Percentiles rank a stretch among this genome's conserved stretches.
Conservation (phyloP, 2,797 vertebrate species). For the Karalla daura region DNA sequence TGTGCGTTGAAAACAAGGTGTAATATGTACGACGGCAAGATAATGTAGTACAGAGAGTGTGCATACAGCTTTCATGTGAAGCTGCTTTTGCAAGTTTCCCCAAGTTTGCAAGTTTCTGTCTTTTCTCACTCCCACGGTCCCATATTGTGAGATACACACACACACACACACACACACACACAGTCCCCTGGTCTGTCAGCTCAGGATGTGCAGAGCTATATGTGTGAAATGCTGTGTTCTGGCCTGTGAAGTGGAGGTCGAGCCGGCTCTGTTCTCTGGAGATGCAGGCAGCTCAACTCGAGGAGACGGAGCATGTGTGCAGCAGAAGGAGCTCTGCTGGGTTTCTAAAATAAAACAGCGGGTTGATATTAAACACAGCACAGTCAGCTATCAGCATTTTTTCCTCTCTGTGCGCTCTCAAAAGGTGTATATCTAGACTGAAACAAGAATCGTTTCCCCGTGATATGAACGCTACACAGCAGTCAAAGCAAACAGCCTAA, state of each 20-base stretch:
- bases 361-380: constrained; percentile 6
- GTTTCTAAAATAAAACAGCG: not conserved
- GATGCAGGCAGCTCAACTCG: constrained; percentile 7
- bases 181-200: not conserved
- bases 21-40: not conserved
- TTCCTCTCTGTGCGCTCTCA: too few species aligned
- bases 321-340: not conserved
- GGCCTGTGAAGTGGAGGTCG: constrained; percentile 32
- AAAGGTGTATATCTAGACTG: too few species aligned
- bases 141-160: not conserved
- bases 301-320: not conserved
- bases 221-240: constrained; percentile 54
- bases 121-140: not conserved
- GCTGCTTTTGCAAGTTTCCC: not conserved
- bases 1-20: constrained; percentile 2
- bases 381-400: too few species aligned
- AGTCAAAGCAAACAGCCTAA: too few species aligned
- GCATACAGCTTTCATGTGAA: not conserved
- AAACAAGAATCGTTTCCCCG: too few species aligned
- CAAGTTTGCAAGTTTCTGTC: constrained; percentile 8
- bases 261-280: constrained; percentile 19
- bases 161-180: constrained; percentile 3
- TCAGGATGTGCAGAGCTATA: not conserved
- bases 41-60: not conserved
- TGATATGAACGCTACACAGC: too few species aligned